These are phyloP conservation scores for Onthophagus sagittarius DNA, from an alignment of 2,888 invertebrate species.

Conservation along the genomic window DNA sequence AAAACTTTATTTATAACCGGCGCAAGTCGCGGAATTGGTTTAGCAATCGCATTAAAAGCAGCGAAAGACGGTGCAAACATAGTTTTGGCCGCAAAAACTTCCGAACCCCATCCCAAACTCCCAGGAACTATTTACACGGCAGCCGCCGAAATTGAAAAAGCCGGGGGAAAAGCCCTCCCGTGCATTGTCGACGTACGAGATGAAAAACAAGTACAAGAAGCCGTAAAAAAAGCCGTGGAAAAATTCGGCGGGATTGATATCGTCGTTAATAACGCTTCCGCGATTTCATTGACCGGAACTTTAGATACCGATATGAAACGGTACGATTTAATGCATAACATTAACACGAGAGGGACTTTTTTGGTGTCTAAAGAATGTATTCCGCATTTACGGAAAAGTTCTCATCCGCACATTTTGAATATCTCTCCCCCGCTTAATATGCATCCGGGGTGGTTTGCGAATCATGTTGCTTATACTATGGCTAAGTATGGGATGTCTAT, in stretches of 20 bases:
- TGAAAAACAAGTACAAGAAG: conserved; percentile 69
- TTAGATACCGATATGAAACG: conserved; percentile 87
- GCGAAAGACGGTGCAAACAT: conserved; percentile 91
- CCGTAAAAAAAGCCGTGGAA: conserved; percentile 70
- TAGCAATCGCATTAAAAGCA: conserved; percentile 88
- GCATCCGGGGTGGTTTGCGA: conserved; percentile 84
- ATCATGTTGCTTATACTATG: conserved; percentile 96
- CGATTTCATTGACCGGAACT: conserved; percentile 82
- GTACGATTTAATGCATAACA: conserved; percentile 93
- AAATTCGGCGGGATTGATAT: conserved; percentile 96
- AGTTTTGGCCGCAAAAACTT: conserved; percentile 89
- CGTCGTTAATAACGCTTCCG: conserved; percentile 93
- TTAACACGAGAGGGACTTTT: conserved; percentile 94
- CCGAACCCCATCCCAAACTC: conserved; percentile 83
- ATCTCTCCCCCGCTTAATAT: conserved; percentile 78
- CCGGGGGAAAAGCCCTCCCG: conserved; percentile 82
- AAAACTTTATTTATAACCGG: conserved; percentile 93
- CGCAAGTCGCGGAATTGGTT: conserved; percentile 96
- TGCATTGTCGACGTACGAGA: conserved; percentile 86
- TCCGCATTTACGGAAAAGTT: conserved; percentile 80
- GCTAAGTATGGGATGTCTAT: conserved; percentile 68
- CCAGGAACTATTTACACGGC: conserved; percentile 90
- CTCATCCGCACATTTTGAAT: conserved; percentile 62
- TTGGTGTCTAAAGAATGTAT: conserved; percentile 89
- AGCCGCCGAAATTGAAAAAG: conserved; percentile 84